A percentile compares a stretch with the other conserved stretches of the same genome.
phyloP scores from a whole-genome alignment of 2,888 invertebrate species.

The Eupithecia vulgata region DNA sequence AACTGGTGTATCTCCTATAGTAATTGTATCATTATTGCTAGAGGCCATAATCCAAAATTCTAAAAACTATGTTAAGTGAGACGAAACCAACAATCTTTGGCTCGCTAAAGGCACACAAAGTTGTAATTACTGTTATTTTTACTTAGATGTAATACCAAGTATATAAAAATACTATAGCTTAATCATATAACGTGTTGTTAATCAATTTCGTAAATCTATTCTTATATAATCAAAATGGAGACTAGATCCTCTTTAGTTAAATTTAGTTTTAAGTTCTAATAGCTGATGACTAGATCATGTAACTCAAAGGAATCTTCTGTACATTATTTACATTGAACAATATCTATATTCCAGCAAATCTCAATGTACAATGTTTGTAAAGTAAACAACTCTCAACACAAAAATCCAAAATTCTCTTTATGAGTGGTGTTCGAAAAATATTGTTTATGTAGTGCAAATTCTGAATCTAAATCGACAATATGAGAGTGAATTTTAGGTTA shows the following conservation, averaged over 20 bases:
- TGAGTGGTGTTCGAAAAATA: no score
- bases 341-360: neutral
- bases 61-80: neutral
- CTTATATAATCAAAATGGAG: neutral
- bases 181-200: neutral
- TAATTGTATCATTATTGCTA: neutral
- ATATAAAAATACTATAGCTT: neutral
- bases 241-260: neutral
- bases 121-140: neutral
- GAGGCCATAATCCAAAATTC: neutral
- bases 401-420: no score
- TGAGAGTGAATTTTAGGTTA: no score
- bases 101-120: neutral
- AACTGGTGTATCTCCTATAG: neutral
- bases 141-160: neutral
- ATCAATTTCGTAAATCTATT: neutral
- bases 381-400: no score
- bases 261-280: conserved; percentile 2
- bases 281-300: conserved; percentile 1
- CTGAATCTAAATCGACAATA: no score
- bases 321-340: neutral
- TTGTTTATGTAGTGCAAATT: no score
- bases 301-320: neutral
- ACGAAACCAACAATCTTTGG: neutral
- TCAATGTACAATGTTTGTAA: no score